These are phyloP conservation scores for Sterrhoptilus dennistouni DNA, from an alignment of 2,113 vertebrate genomes.

Conservation along the genomic window DNA sequence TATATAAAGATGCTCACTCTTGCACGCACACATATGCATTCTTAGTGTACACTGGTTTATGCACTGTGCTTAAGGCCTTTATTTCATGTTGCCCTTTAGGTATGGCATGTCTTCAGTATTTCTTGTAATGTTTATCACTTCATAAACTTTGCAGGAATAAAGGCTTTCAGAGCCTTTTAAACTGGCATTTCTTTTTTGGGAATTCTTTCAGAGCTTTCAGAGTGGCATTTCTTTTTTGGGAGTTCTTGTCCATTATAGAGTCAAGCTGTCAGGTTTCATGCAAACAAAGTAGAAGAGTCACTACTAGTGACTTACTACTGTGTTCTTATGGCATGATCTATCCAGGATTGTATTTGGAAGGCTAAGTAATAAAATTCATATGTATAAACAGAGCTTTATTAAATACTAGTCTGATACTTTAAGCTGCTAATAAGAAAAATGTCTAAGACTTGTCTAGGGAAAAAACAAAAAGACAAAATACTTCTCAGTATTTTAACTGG, in stretches of 20 bases:
- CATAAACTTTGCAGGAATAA: background rate
- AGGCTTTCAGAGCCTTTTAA: background rate
- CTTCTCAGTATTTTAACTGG: background rate
- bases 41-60: background rate
- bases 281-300: background rate
- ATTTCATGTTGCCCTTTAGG: background rate
- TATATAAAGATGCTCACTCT: background rate
- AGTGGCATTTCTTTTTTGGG: background rate
- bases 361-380: background rate
- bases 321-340: background rate
- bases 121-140: background rate
- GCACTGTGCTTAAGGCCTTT: background rate
- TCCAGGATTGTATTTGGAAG: background rate
- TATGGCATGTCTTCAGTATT: background rate
- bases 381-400: background rate
- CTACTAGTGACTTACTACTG: background rate
- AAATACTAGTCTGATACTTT: background rate
- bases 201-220: background rate
- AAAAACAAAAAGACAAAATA: background rate
- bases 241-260: background rate
- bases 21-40: background rate
- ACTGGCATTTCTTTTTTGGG: background rate
- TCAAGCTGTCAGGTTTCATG: background rate
- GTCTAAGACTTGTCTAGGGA: background rate
- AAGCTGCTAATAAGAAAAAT: background rate